These are phyloP conservation scores for Drosophila paramelanica DNA, from an alignment of 2,888 invertebrate genomes.

Conservation along the genomic window DNA sequence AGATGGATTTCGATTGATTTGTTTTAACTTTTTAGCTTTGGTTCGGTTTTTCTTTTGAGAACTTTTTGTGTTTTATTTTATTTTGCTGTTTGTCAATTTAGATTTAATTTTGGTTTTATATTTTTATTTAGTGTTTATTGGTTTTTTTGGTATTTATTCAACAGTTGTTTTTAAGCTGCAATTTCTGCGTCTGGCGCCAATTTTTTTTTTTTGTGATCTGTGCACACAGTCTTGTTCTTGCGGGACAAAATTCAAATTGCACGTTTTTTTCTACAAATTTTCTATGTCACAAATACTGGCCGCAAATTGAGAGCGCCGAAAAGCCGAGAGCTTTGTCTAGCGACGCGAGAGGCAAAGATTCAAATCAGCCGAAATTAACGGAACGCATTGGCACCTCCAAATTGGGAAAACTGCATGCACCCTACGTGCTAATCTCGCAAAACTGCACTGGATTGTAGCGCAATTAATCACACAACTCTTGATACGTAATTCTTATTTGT, in stretches of 20 bases:
- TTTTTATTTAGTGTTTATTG: not conserved
- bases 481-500: conserved; percentile 5
- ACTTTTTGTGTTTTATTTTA: too few species aligned
- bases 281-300: conserved; percentile 51
- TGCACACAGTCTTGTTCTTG: conserved; percentile 1
- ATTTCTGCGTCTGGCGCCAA: conserved; percentile 7
- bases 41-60: not conserved
- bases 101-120: conserved; percentile 12
- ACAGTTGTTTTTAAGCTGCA: conserved; percentile 1
- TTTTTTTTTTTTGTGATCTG: conserved; percentile 5
- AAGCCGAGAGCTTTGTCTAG: conserved; percentile 36
- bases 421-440: conserved; percentile 7
- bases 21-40: too few species aligned
- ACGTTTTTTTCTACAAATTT: conserved; percentile 46
- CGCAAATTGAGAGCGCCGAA: conserved; percentile 38
- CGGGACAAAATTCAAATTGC: conserved; percentile 22
- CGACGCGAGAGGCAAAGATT: conserved; percentile 54
- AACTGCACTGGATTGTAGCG: not conserved
- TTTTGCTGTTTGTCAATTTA: not conserved
- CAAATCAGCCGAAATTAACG: conserved; percentile 56
- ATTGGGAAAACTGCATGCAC: conserved; percentile 14
- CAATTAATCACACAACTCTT: conserved; percentile 9
- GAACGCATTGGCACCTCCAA: conserved; percentile 41
- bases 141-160: conserved; percentile 2
- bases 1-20: too few species aligned